Base-by-base conservation (phyloP, 2,888 invertebrate genomes). In the Allolobophora icterica region DNA sequence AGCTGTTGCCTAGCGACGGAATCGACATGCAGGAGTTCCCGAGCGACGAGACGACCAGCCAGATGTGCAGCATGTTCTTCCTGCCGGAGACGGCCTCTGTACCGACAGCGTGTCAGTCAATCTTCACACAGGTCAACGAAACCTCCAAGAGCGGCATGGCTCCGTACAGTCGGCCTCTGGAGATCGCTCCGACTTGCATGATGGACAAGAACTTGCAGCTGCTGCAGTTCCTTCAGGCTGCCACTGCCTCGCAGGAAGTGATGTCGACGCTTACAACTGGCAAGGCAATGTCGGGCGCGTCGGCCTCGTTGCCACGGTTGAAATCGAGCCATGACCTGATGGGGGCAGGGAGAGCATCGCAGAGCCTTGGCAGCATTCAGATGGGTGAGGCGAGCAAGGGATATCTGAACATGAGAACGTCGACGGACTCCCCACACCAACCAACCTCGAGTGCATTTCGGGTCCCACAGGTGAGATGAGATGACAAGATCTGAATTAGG, bases 11-110 rank as follows among this genome's bases (percentile, higher is more conserved):
- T 1, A 11, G 21, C 19, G n/a, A 87, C 17, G 87, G 87, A 24
- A 87, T 87, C 24, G 87, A 87, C 5, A 87, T 87, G 38, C 87
- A 87, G 87, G 87, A 87, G 2, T 87, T 13, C 24, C 35, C 87
- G 15, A 15, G 87, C 24, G 87, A 87, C 19, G 38, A 38, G 35
- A n/a, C 71, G 8, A 24, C 87, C 87, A 34, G 87, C 87, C 87
- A 87, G 87, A 35, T 87, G 87, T 87, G 87, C 87, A 87, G 87
- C 87, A 87, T 87, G 87, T 87, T 87, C 38, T 87, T 87, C 87
- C 87, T 87, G 34, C 87, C 87, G 0, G 87, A 87, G 6, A 11
- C 34, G 3, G 24, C 21, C 21, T 52, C 52, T 13, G 34, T 33
- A 1, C 17, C 87, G 5, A 1, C 30, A n/a, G n/a, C n/a, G 17